Evolutionary conservation across 2,113 vertebrate species (phyloP).

Genomic region (Archilochus colubris): DNA sequence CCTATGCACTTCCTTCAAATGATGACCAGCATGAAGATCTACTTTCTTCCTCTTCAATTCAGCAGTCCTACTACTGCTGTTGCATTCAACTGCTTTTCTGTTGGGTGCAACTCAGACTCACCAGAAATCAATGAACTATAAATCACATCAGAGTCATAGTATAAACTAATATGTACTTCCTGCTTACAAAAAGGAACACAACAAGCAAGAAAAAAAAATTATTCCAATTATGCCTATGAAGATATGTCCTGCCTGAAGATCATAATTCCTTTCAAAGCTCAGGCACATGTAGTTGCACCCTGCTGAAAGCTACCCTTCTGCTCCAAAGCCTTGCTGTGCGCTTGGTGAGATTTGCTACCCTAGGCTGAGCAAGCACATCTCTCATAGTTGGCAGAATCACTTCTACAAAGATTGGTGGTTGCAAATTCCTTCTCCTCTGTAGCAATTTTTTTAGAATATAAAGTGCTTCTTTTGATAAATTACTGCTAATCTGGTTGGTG

Average conservation of each 20-base stretch:
- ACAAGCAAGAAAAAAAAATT: not conserved
- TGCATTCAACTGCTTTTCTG: not conserved
- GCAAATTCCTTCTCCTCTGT: not conserved
- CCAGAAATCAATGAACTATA: not conserved
- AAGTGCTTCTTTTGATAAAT: not conserved
- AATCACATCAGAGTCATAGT: not conserved
- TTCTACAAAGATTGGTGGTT: fast-evolving
- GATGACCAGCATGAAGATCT: not conserved
- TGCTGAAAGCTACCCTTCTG: not conserved
- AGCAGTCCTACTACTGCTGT: not conserved
- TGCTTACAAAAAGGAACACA: not conserved
- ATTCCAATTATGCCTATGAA: not conserved
- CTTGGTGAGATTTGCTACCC: not conserved
- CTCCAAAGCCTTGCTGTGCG: not conserved
- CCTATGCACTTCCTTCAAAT: not conserved
- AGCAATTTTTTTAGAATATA: not conserved
- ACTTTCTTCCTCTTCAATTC: not conserved
- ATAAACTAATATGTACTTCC: not conserved
- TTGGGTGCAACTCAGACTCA: not conserved
- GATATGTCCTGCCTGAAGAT: not conserved
- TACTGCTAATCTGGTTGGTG: not conserved
- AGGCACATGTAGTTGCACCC: fast-evolving
- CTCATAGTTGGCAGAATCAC: not conserved
- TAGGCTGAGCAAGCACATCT: not conserved
- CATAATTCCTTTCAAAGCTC: not conserved